Conservation (phyloP, 2,888 invertebrate genomes). For the Acronicta alni region DNA sequence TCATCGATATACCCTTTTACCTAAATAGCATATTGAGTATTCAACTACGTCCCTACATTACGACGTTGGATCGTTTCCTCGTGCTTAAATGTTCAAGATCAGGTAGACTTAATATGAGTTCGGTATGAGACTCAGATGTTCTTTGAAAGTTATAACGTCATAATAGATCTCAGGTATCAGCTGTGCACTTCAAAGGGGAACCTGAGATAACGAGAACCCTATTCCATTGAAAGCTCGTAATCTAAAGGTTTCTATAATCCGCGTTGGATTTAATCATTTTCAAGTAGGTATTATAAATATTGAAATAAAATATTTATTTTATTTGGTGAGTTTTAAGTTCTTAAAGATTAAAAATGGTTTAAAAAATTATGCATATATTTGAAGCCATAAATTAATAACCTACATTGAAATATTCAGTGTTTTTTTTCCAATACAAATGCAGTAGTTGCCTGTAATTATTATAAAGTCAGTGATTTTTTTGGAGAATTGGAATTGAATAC, state of each 20-base stretch:
- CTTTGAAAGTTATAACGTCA: slow-evolving; percentile 63
- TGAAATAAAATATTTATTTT: no score
- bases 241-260: slow-evolving; percentile 21
- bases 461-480: no score
- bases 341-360: no score
- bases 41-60: slow-evolving; percentile 68
- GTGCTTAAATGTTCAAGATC: slow-evolving; percentile 52
- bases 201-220: slow-evolving; percentile 59
- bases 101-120: slow-evolving; percentile 57
- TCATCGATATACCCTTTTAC: slow-evolving; percentile 83
- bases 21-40: slow-evolving; percentile 79
- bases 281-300: no score
- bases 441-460: no score
- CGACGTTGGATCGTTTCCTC: slow-evolving; percentile 57
- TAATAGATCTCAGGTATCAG: slow-evolving; percentile 65
- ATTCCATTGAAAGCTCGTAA: slow-evolving; percentile 48
- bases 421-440: no score
- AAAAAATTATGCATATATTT: no score
- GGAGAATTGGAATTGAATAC: no score
- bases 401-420: no score
- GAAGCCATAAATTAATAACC: no score
- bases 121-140: slow-evolving; percentile 61
- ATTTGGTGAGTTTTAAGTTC: no score
- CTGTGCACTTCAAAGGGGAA: slow-evolving; percentile 52
- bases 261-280: no score